Evolutionary conservation across 2,888 invertebrate genomes (phyloP).

Genomic region (Dolomedes plantarius): DNA sequence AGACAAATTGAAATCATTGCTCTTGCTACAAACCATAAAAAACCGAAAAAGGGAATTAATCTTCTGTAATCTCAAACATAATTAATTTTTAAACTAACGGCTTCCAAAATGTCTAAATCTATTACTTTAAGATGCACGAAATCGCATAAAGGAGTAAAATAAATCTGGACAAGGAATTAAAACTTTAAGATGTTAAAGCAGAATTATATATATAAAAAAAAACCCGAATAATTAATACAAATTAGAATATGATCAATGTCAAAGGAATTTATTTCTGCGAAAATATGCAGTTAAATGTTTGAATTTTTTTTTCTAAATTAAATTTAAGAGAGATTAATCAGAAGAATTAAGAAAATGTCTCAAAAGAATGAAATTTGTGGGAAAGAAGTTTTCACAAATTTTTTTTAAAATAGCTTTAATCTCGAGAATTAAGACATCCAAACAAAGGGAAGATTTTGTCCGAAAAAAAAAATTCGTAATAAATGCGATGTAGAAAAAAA

Average conservation of each 20-base stretch:
- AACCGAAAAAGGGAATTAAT: constrained; percentile 26
- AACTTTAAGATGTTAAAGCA: too few species aligned
- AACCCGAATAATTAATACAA: background rate
- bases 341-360: background rate
- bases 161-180: too few species aligned
- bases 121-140: constrained; percentile 17
- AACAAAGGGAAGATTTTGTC: background rate
- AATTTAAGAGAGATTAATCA: background rate
- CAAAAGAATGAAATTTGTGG: background rate
- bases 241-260: background rate
- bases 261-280: background rate
- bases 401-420: background rate
- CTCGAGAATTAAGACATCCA: background rate
- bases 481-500: too few species aligned
- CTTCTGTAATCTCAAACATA: constrained; percentile 31
- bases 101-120: background rate
- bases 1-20: constrained; percentile 21
- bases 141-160: too few species aligned
- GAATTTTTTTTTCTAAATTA: background rate
- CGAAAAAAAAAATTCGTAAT: too few species aligned
- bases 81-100: constrained; percentile 32
- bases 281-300: background rate
- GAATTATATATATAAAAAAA: too few species aligned
- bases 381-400: too few species aligned
- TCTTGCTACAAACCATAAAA: background rate